Base-by-base conservation (phyloP, 2,113 vertebrate species). In the Riparia riparia region DNA sequence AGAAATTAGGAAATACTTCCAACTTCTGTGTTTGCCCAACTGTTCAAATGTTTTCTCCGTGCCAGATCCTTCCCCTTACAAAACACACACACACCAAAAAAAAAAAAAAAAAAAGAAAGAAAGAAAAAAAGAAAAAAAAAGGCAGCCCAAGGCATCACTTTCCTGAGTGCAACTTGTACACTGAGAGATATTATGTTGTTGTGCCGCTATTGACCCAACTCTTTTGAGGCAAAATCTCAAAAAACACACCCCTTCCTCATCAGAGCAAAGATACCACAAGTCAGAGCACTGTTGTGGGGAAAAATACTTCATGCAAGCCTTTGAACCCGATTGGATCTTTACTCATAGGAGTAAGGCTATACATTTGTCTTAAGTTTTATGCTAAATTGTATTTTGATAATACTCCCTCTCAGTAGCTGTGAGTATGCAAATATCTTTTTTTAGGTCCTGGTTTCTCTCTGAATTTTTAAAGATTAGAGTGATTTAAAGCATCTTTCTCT, bases 11-110 rank as follows among this genome's bases (percentile, higher is more conserved):
- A 70, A 92, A 76, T 51, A 7, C 57, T 63, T 70, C 28, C 58
- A 63, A 60, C 28, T 76, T 50, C 39, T 86, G 20, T 83, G 73
- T 90, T 91, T 94, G 66, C 81, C 60, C 53, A 94, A 73, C 73
- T 85, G 74, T 80, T 91, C 74, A 78, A 89, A 83, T 0, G 10
- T 81, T 89, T 90, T 65, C 64, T 83, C 17, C 17, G 1, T 45
- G 44, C 70, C 72, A 74, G 44, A 68, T 65, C 39, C 42, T 63
- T 69, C 45, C 49, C 57, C 37, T 71, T 73, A 37, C 4, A 11
- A 21, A 72, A 47, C 17, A 12, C 37, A 37, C 37, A 37, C 37
- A 37, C 37, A 37, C 37, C 41, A 19, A 26, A 24, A 1, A 15
- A 19, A 17, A 1, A 8, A 28, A 21, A 15, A 11, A 32, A 24